Evolutionary conservation across 2,113 vertebrate genomes (phyloP).

Genomic region (Seriola rivoliana): DNA sequence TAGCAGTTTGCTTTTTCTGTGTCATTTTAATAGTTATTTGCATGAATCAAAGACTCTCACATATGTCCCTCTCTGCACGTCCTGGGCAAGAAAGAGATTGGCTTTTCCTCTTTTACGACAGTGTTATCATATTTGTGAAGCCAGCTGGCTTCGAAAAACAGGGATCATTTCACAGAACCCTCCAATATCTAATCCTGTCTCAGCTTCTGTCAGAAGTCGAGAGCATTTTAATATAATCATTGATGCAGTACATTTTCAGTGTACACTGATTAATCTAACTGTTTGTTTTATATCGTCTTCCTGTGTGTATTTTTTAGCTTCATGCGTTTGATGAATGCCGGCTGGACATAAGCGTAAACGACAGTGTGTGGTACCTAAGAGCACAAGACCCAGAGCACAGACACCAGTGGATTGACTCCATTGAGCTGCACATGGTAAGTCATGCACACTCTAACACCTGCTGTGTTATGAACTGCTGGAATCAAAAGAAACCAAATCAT

Average conservation of each 20-base stretch:
- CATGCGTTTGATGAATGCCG: constrained; percentile 99
- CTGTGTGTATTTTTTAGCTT: constrained; percentile 81
- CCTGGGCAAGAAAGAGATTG: neutral
- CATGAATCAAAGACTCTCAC: neutral
- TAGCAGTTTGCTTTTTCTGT: constrained; percentile 24
- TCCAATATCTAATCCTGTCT: neutral
- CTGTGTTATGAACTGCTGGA: neutral
- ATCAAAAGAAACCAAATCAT: neutral
- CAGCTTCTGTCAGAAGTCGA: too few relatives aligned
- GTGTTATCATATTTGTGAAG: neutral
- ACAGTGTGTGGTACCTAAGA: constrained; percentile 97
- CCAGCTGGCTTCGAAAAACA: neutral
- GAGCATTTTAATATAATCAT: neutral
- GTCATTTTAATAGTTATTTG: constrained; percentile 30
- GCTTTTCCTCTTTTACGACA: neutral
- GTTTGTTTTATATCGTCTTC: neutral
- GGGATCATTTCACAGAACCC: constrained; percentile 3
- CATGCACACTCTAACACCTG: neutral
- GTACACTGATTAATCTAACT: neutral
- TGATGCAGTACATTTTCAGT: neutral
- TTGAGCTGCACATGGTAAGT: constrained; percentile 95
- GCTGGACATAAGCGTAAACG: constrained; percentile 97
- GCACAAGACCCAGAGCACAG: constrained; percentile 94
- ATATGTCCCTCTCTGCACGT: neutral
- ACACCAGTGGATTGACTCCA: constrained; percentile 94